Evolutionary conservation across 2,797 vertebrate genomes (phyloP), one percentile per base, ranked within the genome.

Genomic region (Australoheros facetus): DNA sequence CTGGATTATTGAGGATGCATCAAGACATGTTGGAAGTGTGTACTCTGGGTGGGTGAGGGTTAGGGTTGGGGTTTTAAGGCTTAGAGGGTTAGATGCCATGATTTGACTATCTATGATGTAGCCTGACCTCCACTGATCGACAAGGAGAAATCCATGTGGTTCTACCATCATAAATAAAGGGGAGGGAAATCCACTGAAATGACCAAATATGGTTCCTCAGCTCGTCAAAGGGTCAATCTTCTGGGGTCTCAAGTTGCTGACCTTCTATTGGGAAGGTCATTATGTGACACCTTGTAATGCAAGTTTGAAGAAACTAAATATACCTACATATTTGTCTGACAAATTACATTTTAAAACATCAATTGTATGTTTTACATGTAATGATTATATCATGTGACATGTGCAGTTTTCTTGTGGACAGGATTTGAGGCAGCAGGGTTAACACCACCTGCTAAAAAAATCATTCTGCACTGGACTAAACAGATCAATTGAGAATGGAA

Each of bases 21-120:
- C 48, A 9, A 26, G 42, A 62, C 48, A 80, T 56, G 21, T 55
- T 84, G 60, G 72, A 70, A 42, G 57, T 48, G 32, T 66, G 56
- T 55, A 58, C 51, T 32, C 4, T 30, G 28, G 4, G 28, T 30
- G 28, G 28, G 28, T 60, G 7, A 21, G n/a, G 37, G 10, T 39
- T 39, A 4, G 37, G 34, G 12, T 62, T 62, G 39, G 12, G 5
- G 59, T 23, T 32, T 32, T 39, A n/a, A 34, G 32, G 3, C 3
- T 39, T 37, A 62, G 59, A 12, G 34, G 8, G 4, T 62, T 14
- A 62, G 34, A 26, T 42, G n/a, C 12, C 12, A 60, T 37, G 19
- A 26, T 37, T 42, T 42, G 14, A 62, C 23, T 42, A 14, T 39
- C 12, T 60, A 34, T 60, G 34, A 21, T 14, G 37, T 23, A 62